Evolutionary conservation across 2,113 vertebrate species (phyloP).

Genomic region (Eidolon helvum): DNA sequence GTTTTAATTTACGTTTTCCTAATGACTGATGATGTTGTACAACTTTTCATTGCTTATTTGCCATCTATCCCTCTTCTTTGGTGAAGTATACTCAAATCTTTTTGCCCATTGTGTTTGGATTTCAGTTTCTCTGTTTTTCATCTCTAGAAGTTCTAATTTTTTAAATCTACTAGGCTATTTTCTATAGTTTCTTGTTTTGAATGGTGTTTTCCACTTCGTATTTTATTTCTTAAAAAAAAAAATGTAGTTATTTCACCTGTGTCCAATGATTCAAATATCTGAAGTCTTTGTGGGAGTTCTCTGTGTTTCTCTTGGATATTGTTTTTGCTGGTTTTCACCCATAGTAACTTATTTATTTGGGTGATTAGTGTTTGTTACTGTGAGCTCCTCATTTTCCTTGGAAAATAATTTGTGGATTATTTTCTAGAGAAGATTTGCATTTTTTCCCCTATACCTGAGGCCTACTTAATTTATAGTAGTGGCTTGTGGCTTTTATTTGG

Average conservation of each 20-base stretch:
- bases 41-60: conserved; percentile 32
- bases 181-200: conserved; percentile 23
- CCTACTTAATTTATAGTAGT: not conserved
- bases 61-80: not conserved
- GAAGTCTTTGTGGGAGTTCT: not conserved
- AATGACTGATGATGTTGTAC: not conserved
- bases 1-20: not conserved
- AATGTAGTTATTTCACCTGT: not conserved
- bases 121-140: conserved; percentile 12
- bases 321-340: not conserved
- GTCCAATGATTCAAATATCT: not conserved
- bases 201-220: not conserved
- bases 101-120: not conserved
- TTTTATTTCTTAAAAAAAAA: not conserved
- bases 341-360: not conserved
- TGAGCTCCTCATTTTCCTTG: not conserved
- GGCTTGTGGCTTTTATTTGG: not conserved
- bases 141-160: not conserved
- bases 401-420: not conserved
- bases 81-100: not conserved
- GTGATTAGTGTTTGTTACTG: not conserved
- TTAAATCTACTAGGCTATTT: not conserved
- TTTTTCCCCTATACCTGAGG: not conserved
- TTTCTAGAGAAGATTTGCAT: not conserved
- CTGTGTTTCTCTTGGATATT: not conserved